Evolutionary conservation across 2,797 vertebrate genomes (phyloP), one percentile per base, ranked within the genome.

Genomic region (Tinamus major): DNA sequence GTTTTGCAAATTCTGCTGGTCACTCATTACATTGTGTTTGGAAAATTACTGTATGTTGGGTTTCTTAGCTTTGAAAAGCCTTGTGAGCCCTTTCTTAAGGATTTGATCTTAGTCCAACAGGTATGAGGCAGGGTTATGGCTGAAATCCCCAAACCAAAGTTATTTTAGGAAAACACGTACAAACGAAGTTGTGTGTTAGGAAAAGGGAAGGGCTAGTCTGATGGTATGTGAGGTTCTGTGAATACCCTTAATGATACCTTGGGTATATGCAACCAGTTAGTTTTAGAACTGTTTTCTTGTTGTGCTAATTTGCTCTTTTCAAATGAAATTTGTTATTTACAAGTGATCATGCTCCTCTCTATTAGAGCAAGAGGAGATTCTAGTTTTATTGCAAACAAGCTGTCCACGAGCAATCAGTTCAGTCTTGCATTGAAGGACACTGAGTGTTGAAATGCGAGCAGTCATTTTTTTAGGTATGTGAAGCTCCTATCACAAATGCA

Each of bases 41-140:
- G 95, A 95, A 96, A 95, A 93, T 78, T 91, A 89, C 87, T 19
- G 46, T 29, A 7, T 79, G 24, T 26, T 74, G 64, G 39, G 35
- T 76, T 95, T 92, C 56, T 59, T 79, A 74, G 63, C 74, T 42
- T 78, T 93, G 42, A 39, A 71, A 93, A 71, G 24, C 63, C 65
- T 83, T 87, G 35, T n/a, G 37, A 85, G 87, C 20, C 6, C 70
- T 80, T 87, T 90, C 65, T 76, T 56, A 72, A 85, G 48, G 61
- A 81, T 87, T 84, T 90, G 41, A 35, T 76, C 56, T 74, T 83
- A 62, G 29, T 61, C 59, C 42, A 86, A 6, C n/a, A 88, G 63
- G 79, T 79, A 63, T 41, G 59, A 95, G 35, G 81, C 2, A 8
- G 51, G 31, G 67, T 61, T 62, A 41, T 90, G 92, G 91, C 87